Evolutionary conservation across 2,797 vertebrate species (phyloP), one percentile per base, ranked within the genome.

Genomic region (Etheostoma nigrum): DNA sequence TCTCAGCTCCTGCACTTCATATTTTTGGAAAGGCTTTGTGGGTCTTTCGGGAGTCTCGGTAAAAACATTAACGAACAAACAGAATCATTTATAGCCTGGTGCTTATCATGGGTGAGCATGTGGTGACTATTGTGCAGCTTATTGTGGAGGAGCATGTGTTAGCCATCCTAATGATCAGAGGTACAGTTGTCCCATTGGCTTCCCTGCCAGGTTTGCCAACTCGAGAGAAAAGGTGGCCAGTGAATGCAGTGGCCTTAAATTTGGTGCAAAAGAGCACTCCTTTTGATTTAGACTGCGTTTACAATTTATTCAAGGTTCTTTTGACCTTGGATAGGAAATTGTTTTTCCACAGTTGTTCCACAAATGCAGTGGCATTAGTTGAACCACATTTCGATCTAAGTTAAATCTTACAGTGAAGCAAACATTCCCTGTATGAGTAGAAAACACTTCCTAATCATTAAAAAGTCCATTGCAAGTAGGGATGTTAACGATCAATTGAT

Each of bases 21-120:
- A 73, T 84, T 71, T 75, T 75, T 42, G n/a, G 42, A 61, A 53
- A 47, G 33, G 64, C 61, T 44, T 27, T 23, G 27, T 48, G 53
- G 57, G 51, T 88, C 83, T 78, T 80, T 42, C 8, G 60, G 64
- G 72, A 77, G 61, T 64, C 47, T 30, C 63, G 51, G 67, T 73
- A 79, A 82, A 88, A 89, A 67, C 61, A 62, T 69, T 75, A 76
- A 88, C 90, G 83, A 91, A 85, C 42, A 86, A 74, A 78, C 59
- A 8, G 74, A 66, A 84, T 79, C 74, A 70, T 78, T 89, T 83
- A 83, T 79, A 76, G 81, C 83, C 76, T 44, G 19, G 74, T 63
- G 75, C 82, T 91, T 91, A 91, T 91, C 84, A 3, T 23, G 52
- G 59, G 51, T 13, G 71, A 83, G 49, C 84, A 82, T 80, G 79